A percentile compares a stretch with the other conserved stretches of the same genome.
These are phyloP conservation scores for Neoascia interrupta DNA, from an alignment of 2,888 invertebrate species.

Conservation along the genomic window DNA sequence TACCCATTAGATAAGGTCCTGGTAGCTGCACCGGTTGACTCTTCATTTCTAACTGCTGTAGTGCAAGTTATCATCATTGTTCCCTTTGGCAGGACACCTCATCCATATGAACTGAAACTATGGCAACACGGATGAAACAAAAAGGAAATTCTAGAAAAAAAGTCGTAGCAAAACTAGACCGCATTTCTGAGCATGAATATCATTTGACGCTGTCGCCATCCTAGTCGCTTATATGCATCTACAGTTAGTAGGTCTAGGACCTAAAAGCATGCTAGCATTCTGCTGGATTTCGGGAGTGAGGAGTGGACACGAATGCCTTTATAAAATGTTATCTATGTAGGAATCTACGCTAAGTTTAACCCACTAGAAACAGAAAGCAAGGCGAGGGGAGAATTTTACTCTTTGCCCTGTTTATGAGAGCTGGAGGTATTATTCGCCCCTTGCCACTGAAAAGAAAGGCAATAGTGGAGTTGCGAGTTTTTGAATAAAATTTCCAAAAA, in stretches of 20 bases:
- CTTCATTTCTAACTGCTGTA: slow-evolving; percentile 37
- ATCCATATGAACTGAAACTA: slow-evolving; percentile 31
- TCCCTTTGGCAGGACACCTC: slow-evolving; percentile 43
- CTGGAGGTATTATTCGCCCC: no score
- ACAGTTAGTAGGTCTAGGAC: slow-evolving; percentile 16
- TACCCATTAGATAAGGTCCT: slow-evolving; percentile 45
- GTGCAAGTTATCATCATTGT: slow-evolving; percentile 27
- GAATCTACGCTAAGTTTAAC: neutral
- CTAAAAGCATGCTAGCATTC: slow-evolving; percentile 10
- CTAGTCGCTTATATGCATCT: slow-evolving; percentile 1
- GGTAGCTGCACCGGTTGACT: slow-evolving; percentile 26
- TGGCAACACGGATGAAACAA: neutral
- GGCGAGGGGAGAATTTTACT: neutral
- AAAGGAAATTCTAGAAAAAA: neutral
- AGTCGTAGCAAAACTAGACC: neutral
- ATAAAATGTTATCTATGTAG: slow-evolving; percentile 2
- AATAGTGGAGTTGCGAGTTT: slow-evolving; percentile 6
- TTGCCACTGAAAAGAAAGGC: no score
- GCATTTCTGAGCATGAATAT: slow-evolving; percentile 20
- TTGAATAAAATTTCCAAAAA: slow-evolving; percentile 36
- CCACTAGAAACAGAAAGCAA: slow-evolving; percentile 11
- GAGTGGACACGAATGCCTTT: slow-evolving; percentile 3
- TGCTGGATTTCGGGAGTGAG: neutral
- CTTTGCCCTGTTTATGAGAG: no score
- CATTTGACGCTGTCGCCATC: slow-evolving; percentile 5